Evolutionary conservation across 2,888 invertebrate species (phyloP).

Genomic region (Empis livida): DNA sequence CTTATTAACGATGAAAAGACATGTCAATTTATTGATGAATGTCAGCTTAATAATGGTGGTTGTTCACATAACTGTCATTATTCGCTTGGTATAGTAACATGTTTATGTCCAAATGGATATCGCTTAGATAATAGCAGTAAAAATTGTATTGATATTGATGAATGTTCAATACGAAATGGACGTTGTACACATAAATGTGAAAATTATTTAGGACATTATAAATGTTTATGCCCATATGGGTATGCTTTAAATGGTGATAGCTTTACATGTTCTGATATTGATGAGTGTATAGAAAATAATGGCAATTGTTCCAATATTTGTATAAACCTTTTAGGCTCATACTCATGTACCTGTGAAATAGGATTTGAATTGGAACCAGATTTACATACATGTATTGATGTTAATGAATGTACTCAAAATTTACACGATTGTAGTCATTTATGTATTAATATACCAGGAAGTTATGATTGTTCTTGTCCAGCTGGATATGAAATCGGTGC

Average conservation of each 20-base stretch:
- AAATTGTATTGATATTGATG: conserved; percentile 37
- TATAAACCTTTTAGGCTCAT: conserved; percentile 44
- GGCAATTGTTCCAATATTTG: conserved; percentile 45
- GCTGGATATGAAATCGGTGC: conserved; percentile 34
- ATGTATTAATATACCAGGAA: conserved; percentile 42
- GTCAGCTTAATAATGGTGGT: conserved; percentile 33
- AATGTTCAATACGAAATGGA: conserved; percentile 41
- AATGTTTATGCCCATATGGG: conserved; percentile 39
- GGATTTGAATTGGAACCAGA: conserved; percentile 31
- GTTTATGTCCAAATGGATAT: conserved; percentile 46
- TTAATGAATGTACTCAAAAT: conserved; percentile 36
- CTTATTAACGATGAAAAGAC: conserved; percentile 21
- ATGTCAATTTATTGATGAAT: conserved; percentile 39
- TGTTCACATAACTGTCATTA: conserved; percentile 38
- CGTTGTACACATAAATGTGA: conserved; percentile 46
- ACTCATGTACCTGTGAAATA: conserved; percentile 40
- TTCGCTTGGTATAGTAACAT: conserved; percentile 36
- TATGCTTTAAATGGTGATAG: conserved; percentile 28
- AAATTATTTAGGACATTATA: conserved; percentile 39
- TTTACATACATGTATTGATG: conserved; percentile 33
- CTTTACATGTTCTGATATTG: conserved; percentile 37
- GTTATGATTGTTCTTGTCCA: conserved; percentile 44
- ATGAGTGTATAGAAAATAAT: conserved; percentile 41
- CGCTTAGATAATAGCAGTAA: conserved; percentile 35
- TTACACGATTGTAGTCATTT: conserved; percentile 38